These are phyloP conservation scores for Psittacus erithacus DNA, from an alignment of 2,113 vertebrate genomes.

Conservation along the genomic window DNA sequence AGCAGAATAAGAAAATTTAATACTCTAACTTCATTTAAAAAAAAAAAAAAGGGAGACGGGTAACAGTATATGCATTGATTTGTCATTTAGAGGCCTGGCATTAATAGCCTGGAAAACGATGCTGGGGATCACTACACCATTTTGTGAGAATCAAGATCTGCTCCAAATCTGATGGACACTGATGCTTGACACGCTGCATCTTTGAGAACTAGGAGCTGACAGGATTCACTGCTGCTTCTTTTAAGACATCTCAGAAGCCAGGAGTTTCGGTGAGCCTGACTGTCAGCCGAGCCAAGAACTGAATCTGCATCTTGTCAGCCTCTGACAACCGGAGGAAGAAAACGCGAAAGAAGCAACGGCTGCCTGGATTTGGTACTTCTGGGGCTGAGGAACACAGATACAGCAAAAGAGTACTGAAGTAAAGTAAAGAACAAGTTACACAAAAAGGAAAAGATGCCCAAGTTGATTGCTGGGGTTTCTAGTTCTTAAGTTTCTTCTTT, in stretches of 20 bases:
- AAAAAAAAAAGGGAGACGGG: background rate
- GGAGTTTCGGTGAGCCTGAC: accelerated
- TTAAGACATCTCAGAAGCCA: background rate
- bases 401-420: background rate
- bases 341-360: background rate
- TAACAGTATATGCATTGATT: background rate
- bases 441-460: background rate
- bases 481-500: background rate
- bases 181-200: background rate
- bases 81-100: background rate
- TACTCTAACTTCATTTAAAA: background rate
- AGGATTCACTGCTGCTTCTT: background rate
- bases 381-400: background rate
- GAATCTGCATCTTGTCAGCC: slow-evolving; percentile 3
- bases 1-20: background rate
- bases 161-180: background rate
- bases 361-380: background rate
- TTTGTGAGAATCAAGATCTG: background rate
- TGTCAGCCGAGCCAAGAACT: background rate
- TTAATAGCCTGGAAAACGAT: background rate
- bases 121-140: background rate
- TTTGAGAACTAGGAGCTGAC: background rate
- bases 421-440: background rate
- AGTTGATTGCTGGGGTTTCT: background rate
- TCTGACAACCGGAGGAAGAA: background rate